These are phyloP conservation scores for Augiades crinisus DNA, from an alignment of 2,888 invertebrate species.

Conservation along the genomic window DNA sequence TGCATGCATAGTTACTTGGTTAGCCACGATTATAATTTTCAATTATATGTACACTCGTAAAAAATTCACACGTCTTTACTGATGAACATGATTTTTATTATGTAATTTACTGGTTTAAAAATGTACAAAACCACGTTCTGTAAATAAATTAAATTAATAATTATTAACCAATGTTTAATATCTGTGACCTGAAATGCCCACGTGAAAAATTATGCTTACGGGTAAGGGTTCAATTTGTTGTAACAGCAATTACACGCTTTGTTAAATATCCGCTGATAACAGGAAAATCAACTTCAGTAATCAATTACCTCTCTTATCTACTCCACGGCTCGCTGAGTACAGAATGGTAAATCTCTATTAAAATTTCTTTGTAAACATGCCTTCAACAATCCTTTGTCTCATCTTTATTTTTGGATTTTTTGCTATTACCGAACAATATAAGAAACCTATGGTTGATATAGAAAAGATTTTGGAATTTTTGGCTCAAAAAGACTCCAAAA, in stretches of 20 bases:
- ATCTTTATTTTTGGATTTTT: not conserved
- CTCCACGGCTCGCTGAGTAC: not conserved
- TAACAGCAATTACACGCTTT: conserved; percentile 31
- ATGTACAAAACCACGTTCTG: too few species aligned
- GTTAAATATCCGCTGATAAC: conserved; percentile 28
- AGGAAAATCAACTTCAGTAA: conserved; percentile 21
- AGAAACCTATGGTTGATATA: not conserved
- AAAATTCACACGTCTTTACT: too few species aligned
- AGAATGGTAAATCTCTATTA: conserved; percentile 5
- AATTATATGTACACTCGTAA: too few species aligned
- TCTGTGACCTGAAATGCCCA: too few species aligned
- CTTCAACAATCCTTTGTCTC: not conserved
- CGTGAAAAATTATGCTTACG: too few species aligned
- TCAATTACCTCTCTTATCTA: conserved; percentile 22
- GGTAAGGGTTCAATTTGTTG: conserved; percentile 7
- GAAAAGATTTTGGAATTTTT: conserved; percentile 7
- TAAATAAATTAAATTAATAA: too few species aligned
- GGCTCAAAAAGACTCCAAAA: not conserved
- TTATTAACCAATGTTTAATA: too few species aligned
- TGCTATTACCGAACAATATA: conserved; percentile 14
- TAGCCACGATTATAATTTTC: too few species aligned
- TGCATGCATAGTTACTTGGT: too few species aligned
- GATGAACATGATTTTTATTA: too few species aligned
- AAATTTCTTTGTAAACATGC: conserved; percentile 15
- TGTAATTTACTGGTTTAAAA: too few species aligned